These are phyloP conservation scores for Labeo calbasu DNA, from an alignment of 2,797 vertebrate genomes.

Conservation along the genomic window DNA sequence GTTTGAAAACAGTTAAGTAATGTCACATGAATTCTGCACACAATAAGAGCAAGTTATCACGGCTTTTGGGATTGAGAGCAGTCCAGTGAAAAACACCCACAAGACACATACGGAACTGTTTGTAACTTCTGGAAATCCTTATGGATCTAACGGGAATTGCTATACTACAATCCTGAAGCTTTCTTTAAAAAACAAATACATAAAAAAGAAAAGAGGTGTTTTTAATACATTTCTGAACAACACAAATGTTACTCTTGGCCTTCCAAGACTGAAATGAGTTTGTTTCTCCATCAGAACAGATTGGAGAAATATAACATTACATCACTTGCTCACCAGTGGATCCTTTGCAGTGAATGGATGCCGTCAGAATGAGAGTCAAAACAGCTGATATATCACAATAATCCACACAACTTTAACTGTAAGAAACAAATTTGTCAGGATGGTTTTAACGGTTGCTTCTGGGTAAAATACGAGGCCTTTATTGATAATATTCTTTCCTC, in stretches of 20 bases:
- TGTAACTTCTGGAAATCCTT: not conserved
- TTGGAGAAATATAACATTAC: not conserved
- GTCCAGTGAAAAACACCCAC: not conserved
- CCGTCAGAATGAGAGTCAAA: not conserved
- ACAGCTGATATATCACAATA: not conserved
- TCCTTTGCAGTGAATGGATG: not conserved
- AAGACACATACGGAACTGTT: not conserved
- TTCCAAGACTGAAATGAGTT: not conserved
- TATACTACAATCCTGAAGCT: not conserved
- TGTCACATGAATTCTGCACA: not conserved
- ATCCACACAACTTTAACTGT: not conserved
- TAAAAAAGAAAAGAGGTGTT: not conserved
- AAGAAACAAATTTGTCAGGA: no score
- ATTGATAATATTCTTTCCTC: not conserved
- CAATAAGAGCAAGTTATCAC: not conserved
- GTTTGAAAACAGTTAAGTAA: slow-evolving; percentile 16
- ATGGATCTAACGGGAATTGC: not conserved
- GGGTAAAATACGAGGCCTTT: no score
- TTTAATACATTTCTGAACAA: not conserved
- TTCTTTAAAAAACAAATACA: not conserved
- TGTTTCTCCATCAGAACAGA: not conserved
- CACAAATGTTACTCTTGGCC: not conserved
- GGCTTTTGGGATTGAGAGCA: not conserved
- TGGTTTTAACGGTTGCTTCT: no score
- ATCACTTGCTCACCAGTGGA: not conserved